phyloP scores from a whole-genome alignment of 2,888 invertebrate species.

The Drosophila conformis region DNA sequence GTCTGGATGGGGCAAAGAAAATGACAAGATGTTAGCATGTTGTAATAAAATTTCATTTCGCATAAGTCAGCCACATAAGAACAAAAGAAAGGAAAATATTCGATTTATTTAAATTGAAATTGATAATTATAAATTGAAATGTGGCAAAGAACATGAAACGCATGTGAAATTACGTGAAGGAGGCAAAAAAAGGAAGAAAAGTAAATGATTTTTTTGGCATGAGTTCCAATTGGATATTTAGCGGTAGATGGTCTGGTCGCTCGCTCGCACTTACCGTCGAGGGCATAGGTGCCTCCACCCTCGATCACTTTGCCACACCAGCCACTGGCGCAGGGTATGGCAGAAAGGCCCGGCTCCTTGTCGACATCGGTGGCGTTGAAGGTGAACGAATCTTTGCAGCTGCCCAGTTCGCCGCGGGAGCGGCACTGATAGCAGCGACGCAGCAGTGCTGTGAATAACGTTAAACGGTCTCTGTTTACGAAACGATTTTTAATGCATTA shows the following conservation, averaged over 20 bases:
- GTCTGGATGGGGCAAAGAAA: conserved; percentile 86
- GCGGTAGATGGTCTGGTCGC: neutral
- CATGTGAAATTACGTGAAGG: neutral
- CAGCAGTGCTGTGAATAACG: conserved; percentile 86
- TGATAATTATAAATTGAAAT: neutral
- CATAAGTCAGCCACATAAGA: neutral
- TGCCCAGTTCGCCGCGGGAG: conserved; percentile 94
- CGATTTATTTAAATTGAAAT: neutral
- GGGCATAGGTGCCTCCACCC: conserved; percentile 90
- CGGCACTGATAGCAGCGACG: conserved; percentile 93
- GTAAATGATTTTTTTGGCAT: neutral
- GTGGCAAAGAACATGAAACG: neutral
- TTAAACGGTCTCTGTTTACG: conserved; percentile 8
- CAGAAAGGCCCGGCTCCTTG: conserved; percentile 89
- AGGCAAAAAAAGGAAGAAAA: neutral
- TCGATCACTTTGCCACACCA: conserved; percentile 97
- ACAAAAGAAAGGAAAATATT: neutral
- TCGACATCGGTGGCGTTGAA: conserved; percentile 92
- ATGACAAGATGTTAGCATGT: neutral
- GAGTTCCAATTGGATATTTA: neutral
- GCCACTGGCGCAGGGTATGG: conserved; percentile 91
- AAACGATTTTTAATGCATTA: conserved; percentile 25
- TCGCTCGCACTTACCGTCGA: conserved; percentile 88
- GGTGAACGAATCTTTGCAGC: conserved; percentile 94
- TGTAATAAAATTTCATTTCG: neutral